Base-by-base conservation (phyloP, 2,888 invertebrate genomes). In the Ophioninae sp. region DNA sequence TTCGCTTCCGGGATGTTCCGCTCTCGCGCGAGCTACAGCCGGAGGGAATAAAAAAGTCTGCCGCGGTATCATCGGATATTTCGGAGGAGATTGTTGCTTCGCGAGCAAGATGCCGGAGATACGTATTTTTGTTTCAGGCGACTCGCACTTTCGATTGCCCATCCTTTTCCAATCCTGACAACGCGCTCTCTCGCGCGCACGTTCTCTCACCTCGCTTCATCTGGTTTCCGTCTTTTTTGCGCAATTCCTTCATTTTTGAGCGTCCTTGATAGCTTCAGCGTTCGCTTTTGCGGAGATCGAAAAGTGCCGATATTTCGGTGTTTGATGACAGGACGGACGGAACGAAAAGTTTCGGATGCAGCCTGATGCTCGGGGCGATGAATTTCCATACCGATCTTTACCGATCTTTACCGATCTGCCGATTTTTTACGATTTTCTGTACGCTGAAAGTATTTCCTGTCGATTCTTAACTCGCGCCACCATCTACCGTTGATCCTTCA, bases 61-160 rank as follows among this genome's bases (percentile, higher is more conserved):
- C 59, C 74, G 39, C 68, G 20, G 64, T 80, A 72, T 75, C 74
- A 71, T 79, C 81, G 68, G 68, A 44, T 69, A 69, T 79, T 79
- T 81, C 81, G 78, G 81, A 81, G 69, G 81, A 84, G 81, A 83
- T 81, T 77, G 80, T 68, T 68, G 30, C 63, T 64, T 67, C 58
- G 58, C 41, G 71, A 51, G 37, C 37, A 13, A 44, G 44, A 64
- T 51, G 51, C 2, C 30, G 30, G 30, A 37, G 56, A 71, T 65
- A 63, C 37, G 67, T 64, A 67, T 59, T 39, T 59, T 39, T 78
- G 41, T 78, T 67, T 74, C 39, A 37, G 74, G 37, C 83, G 59
- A 59, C 67, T 79, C 81, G 78, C 61, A 81, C 83, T 84, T 84
- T 84, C 81, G 65, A 78, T 81, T 67, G 78, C 74, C 23, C 44